These are phyloP conservation scores for Austrolebias charrua DNA, from an alignment of 2,797 vertebrate species.

Conservation along the genomic window DNA sequence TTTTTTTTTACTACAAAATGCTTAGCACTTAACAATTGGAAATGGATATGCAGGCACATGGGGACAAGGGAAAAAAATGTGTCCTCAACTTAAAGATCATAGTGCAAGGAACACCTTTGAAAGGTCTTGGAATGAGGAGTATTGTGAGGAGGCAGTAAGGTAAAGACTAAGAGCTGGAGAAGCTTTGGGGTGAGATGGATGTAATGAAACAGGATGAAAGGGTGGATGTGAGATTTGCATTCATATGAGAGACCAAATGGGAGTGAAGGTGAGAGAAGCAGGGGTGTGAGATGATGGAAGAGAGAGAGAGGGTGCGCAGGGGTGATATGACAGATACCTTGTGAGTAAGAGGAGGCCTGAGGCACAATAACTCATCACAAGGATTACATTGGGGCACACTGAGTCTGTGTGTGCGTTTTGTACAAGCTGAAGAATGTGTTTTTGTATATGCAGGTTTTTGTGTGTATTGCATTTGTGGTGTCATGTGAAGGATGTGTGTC, in stretches of 20 bases:
- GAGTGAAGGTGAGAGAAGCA: slow-evolving; percentile 9
- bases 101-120: not conserved
- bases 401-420: slow-evolving; percentile 15
- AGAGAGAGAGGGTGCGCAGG: slow-evolving; percentile 29
- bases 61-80: not conserved
- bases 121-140: not conserved
- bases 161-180: not conserved
- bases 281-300: slow-evolving; percentile 50
- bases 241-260: slow-evolving; percentile 10
- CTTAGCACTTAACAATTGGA: not conserved
- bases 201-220: slow-evolving; percentile 11
- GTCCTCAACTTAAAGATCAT: slow-evolving; percentile 12
- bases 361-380: slow-evolving; percentile 62
- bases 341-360: slow-evolving; percentile 57
- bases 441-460: not conserved
- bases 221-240: slow-evolving; percentile 19
- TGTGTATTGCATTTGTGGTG: not conserved
- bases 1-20: slow-evolving; percentile 1
- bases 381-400: slow-evolving; percentile 44
- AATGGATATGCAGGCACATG: not conserved
- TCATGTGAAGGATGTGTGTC: slow-evolving; percentile 18
- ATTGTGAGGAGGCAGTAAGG: not conserved
- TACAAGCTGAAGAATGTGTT: slow-evolving; percentile 5
- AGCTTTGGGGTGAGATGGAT: not conserved
- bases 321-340: slow-evolving; percentile 58